Percentiles rank a stretch among this genome's conserved stretches.
These are phyloP conservation scores for Riparia riparia DNA, from an alignment of 2,113 vertebrate species.

Conservation along the genomic window DNA sequence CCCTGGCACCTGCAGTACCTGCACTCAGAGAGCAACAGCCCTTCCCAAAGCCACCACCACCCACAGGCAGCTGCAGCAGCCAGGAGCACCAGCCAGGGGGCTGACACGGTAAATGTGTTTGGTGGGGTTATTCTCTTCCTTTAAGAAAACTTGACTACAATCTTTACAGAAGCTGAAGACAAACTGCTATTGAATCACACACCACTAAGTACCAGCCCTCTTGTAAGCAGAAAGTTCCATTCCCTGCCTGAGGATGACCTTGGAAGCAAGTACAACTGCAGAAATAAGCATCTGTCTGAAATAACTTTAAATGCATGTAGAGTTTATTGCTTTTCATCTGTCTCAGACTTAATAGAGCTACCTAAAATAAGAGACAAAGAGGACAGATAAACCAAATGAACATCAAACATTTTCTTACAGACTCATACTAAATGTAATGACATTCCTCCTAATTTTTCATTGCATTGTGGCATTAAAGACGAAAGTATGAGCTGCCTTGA, in stretches of 20 bases:
- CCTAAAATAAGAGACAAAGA: not conserved
- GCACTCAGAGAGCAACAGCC: not conserved
- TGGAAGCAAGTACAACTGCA: not conserved
- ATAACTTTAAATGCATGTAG: not conserved
- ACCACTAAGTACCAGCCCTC: not conserved
- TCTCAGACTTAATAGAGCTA: not conserved
- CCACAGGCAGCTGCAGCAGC: rapidly evolving
- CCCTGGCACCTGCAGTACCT: not conserved
- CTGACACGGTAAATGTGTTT: not conserved
- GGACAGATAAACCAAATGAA: not conserved
- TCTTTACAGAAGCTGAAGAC: not conserved
- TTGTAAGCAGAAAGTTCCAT: not conserved
- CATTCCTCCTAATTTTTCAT: not conserved
- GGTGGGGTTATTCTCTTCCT: not conserved
- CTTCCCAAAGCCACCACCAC: not conserved
- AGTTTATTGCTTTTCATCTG: not conserved
- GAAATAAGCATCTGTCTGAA: not conserved
- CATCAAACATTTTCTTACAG: not conserved
- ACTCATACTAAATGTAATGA: not conserved
- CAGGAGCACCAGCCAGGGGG: not conserved
- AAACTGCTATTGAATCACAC: not conserved
- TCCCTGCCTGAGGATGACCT: not conserved
- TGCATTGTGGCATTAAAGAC: not conserved
- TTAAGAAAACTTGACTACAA: not conserved
- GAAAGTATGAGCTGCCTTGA: not conserved